phyloP scores from a whole-genome alignment of 2,797 vertebrate species.

The Enteromius unitaeniatus region DNA sequence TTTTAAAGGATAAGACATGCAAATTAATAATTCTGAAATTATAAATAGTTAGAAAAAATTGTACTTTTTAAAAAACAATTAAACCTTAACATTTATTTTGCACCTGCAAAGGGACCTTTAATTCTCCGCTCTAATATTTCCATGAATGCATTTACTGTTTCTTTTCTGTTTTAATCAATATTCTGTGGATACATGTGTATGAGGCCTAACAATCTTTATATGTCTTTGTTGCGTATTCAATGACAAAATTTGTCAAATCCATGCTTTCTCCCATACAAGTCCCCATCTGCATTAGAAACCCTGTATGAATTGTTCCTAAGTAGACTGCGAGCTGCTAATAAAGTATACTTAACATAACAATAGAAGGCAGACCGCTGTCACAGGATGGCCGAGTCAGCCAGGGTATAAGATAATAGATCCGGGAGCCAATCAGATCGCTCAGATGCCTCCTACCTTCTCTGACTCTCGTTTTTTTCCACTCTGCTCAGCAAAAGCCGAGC shows the following conservation, averaged over 20 bases:
- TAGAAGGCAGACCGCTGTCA: slow-evolving; percentile 35
- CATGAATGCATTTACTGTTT: not conserved
- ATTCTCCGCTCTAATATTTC: not conserved
- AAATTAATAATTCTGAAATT: not conserved
- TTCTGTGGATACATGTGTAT: not conserved
- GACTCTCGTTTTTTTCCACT: slow-evolving; percentile 42
- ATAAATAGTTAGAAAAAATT: not conserved
- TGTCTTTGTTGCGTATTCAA: slow-evolving; percentile 19
- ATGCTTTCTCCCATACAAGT: slow-evolving; percentile 15
- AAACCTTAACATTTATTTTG: not conserved
- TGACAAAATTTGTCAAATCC: slow-evolving; percentile 6
- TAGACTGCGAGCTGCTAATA: slow-evolving; percentile 52
- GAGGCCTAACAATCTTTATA: not conserved
- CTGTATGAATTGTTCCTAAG: slow-evolving; percentile 30
- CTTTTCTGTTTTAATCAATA: not conserved
- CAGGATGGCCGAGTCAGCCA: slow-evolving; percentile 34
- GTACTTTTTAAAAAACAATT: no score
- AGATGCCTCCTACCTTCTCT: slow-evolving; percentile 32
- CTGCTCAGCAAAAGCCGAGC: slow-evolving; percentile 55
- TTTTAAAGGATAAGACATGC: not conserved
- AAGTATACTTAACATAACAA: slow-evolving; percentile 61
- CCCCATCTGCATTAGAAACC: slow-evolving; percentile 43
- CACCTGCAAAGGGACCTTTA: not conserved
- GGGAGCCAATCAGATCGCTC: slow-evolving; percentile 52
- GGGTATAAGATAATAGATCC: slow-evolving; percentile 44